Evolutionary conservation across 2,888 invertebrate species (phyloP).

Genomic region (Ennomos fuscantarius): DNA sequence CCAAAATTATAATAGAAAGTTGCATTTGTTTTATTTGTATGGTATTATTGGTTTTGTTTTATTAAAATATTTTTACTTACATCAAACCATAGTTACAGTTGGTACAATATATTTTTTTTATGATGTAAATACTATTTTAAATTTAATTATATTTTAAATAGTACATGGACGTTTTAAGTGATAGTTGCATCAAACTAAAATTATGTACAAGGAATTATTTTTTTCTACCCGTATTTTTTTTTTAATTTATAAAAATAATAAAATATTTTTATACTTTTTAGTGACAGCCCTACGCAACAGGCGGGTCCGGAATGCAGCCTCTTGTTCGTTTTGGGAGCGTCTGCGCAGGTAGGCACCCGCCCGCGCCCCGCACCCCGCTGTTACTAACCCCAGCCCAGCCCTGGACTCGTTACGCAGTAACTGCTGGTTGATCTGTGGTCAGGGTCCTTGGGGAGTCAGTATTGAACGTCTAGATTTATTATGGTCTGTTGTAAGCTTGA

Average conservation of each 20-base stretch:
- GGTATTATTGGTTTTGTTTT: no score
- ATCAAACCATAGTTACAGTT: no score
- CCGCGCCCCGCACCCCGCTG: slow-evolving; percentile 50
- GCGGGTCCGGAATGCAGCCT: slow-evolving; percentile 75
- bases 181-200: no score
- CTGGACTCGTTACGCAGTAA: neutral
- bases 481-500: neutral
- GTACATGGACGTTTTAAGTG: no score
- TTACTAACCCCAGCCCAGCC: slow-evolving; percentile 35
- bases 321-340: slow-evolving; percentile 84
- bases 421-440: no score
- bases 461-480: slow-evolving; percentile 28
- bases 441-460: slow-evolving; percentile 1
- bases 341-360: slow-evolving; percentile 80
- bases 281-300: slow-evolving; percentile 55
- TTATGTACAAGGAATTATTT: no score
- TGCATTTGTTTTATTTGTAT: no score
- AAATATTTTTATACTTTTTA: neutral
- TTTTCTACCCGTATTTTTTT: no score
- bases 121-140: neutral
- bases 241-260: no score
- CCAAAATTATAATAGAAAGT: no score
- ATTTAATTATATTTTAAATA: slow-evolving; percentile 5
- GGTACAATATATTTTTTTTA: no score
- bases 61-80: no score